Conservation (phyloP, 2,113 vertebrate species). For the Scomber japonicus region DNA sequence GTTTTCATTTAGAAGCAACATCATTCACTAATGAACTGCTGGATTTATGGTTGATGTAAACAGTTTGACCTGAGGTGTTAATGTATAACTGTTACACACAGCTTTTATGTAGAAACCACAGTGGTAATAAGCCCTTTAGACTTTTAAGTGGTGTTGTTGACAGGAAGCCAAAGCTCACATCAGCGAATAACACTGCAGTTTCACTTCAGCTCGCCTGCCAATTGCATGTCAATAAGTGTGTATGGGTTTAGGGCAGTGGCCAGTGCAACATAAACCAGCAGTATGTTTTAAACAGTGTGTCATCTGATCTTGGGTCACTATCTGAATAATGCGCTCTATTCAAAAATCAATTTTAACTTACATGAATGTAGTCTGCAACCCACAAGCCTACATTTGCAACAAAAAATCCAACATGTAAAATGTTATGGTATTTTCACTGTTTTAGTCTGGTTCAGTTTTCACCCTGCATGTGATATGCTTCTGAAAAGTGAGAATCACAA, state of each 20-base stretch:
- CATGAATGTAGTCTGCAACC: not conserved
- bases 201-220: not conserved
- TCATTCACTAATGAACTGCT: not conserved
- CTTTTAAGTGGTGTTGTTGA: slow-evolving; percentile 26
- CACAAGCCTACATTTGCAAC: not conserved
- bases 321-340: slow-evolving; percentile 7
- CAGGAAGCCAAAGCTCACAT: slow-evolving; percentile 13
- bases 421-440: not conserved
- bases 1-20: not conserved
- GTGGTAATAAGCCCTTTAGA: not conserved
- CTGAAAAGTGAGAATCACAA: not conserved
- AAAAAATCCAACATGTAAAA: not conserved
- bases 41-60: not conserved
- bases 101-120: not conserved
- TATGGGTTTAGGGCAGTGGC: not conserved
- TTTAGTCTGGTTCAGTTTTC: not conserved
- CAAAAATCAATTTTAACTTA: slow-evolving; percentile 33
- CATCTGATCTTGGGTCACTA: slow-evolving; percentile 23
- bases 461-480: not conserved
- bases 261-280: slow-evolving; percentile 17
- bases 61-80: slow-evolving; percentile 3
- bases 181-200: slow-evolving; percentile 33
- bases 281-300: slow-evolving; percentile 17
- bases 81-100: not conserved
- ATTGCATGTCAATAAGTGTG: slow-evolving; percentile 19